phyloP scores from a whole-genome alignment of 2,113 vertebrate species.

The Pipra filicauda region DNA sequence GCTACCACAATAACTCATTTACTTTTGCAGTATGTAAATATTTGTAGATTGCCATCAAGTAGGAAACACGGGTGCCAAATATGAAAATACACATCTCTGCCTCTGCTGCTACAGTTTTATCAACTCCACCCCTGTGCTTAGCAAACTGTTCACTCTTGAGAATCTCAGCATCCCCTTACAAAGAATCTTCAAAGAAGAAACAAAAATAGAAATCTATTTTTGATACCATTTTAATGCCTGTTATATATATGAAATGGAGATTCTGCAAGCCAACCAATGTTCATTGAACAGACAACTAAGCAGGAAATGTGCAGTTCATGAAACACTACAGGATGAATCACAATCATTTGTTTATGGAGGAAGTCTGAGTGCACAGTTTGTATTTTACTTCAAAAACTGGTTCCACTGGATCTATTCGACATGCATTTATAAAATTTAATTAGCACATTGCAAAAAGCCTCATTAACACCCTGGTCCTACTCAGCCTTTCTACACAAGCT shows the following conservation, averaged over 20 bases:
- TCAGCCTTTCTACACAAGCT: constrained; percentile 16
- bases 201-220: not conserved
- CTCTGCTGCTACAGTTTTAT: not conserved
- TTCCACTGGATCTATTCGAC: constrained; percentile 46
- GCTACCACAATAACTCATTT: not conserved
- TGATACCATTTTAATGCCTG: not conserved
- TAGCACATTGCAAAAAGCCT: constrained; percentile 48
- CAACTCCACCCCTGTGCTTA: not conserved
- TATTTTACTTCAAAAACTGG: constrained; percentile 43
- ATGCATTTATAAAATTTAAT: constrained; percentile 49
- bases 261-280: not conserved
- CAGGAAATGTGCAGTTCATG: not conserved
- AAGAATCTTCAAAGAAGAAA: constrained; percentile 7
- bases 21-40: constrained; percentile 40
- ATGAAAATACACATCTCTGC: constrained; percentile 19
- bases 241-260: not conserved
- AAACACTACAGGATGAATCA: constrained; percentile 45
- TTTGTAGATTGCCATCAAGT: constrained; percentile 31
- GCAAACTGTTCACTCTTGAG: not conserved
- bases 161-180: not conserved
- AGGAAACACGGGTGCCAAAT: constrained; percentile 7
- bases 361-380: constrained; percentile 8
- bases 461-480: constrained; percentile 50
- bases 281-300: not conserved
- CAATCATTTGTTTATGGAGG: constrained; percentile 53